phyloP scores from a whole-genome alignment of 1,140 invertebrate species.

The Drosophila ohnishii region DNA sequence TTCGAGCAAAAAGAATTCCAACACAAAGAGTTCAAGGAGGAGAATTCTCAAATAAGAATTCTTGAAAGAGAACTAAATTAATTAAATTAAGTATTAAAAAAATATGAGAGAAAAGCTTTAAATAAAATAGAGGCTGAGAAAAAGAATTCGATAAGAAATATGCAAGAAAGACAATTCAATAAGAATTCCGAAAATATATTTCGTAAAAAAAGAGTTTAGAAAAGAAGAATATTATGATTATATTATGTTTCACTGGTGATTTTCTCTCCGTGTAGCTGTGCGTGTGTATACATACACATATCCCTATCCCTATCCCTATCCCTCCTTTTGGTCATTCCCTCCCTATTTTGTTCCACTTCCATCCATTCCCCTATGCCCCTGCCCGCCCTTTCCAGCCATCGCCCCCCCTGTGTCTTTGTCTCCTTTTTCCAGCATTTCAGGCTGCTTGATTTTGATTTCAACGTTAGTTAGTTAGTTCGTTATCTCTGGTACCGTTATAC shows the following conservation, averaged over 20 bases:
- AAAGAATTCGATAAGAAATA: not conserved
- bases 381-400: slow-evolving; percentile 1
- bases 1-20: too few relatives aligned
- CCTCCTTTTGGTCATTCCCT: slow-evolving; percentile 1
- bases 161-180: too few relatives aligned
- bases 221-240: not conserved
- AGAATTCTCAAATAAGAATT: too few relatives aligned
- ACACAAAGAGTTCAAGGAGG: too few relatives aligned
- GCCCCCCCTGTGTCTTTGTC: not conserved
- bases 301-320: slow-evolving; percentile 6
- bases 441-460: slow-evolving; percentile 62
- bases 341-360: slow-evolving; percentile 12
- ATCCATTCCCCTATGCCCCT: slow-evolving; percentile 13
- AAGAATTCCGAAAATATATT: not conserved
- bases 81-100: too few relatives aligned
- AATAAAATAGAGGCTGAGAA: not conserved
- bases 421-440: slow-evolving; percentile 21
- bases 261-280: slow-evolving; percentile 8
- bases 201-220: not conserved
- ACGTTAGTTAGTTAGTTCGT: slow-evolving; percentile 76
- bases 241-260: not conserved
- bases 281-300: slow-evolving; percentile 5
- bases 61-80: too few relatives aligned
- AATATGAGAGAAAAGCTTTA: too few relatives aligned
- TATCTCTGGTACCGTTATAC: slow-evolving; percentile 51